Evolutionary conservation across 2,797 vertebrate species (phyloP).

Genomic region (Myotis vivesi): DNA sequence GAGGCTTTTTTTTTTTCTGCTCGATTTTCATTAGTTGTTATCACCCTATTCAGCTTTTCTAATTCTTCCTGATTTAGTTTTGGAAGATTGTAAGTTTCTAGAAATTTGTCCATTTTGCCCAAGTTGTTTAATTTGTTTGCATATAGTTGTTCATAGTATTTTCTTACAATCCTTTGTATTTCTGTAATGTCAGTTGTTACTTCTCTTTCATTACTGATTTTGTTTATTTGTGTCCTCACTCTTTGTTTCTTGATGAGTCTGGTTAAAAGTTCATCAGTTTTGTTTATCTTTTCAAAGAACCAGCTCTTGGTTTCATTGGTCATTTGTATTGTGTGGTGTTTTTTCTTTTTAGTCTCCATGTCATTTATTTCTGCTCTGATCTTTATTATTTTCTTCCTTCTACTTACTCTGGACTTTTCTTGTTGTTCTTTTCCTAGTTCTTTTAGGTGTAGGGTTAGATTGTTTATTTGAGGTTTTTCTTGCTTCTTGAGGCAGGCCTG

Average conservation of each 20-base stretch:
- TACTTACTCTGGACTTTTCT: neutral
- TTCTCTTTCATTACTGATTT: neutral
- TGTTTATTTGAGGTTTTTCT: neutral
- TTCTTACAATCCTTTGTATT: neutral
- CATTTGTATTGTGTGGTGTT: neutral
- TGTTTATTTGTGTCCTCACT: neutral
- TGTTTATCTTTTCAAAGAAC: neutral
- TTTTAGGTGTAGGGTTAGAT: neutral
- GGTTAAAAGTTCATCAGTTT: neutral
- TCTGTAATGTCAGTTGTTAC: neutral
- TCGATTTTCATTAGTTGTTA: neutral
- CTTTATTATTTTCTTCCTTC: neutral
- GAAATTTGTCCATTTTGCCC: neutral
- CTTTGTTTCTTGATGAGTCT: neutral
- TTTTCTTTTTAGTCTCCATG: neutral
- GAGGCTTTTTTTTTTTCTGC: neutral
- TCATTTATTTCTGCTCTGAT: neutral
- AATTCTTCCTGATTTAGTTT: neutral
- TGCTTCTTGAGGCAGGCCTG: neutral
- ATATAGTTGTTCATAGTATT: neutral
- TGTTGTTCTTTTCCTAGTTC: neutral
- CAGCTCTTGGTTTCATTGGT: neutral
- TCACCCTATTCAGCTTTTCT: neutral
- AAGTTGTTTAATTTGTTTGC: neutral
- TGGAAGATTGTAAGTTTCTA: neutral